Conservation (phyloP, 2,113 vertebrate species). For the Manacus vitellinus region DNA sequence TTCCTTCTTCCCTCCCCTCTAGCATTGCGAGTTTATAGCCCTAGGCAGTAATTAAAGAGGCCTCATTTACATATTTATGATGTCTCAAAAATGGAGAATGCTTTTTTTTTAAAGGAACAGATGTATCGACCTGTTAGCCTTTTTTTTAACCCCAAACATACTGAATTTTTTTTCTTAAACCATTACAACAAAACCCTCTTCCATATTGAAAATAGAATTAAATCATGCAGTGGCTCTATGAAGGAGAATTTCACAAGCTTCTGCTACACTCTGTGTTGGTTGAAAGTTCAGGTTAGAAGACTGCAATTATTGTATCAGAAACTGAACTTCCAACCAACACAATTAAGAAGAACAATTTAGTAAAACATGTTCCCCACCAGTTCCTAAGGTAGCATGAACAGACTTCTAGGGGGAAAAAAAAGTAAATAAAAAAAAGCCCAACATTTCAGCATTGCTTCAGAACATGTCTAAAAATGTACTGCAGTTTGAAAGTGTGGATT, state of each 20-base stretch:
- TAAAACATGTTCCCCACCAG: background rate
- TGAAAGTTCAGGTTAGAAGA: background rate
- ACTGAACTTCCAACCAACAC: background rate
- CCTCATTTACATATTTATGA: slow-evolving; percentile 64
- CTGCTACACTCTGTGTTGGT: background rate
- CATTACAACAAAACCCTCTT: background rate
- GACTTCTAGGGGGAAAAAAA: background rate
- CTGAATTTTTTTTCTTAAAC: background rate
- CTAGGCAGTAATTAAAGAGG: slow-evolving; percentile 56
- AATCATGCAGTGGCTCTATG: background rate
- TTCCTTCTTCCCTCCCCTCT: background rate
- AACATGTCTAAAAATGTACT: background rate
- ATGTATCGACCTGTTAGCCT: slow-evolving; percentile 19
- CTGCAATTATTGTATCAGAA: background rate
- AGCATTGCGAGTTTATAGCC: slow-evolving; percentile 26
- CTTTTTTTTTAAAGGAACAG: slow-evolving; percentile 35
- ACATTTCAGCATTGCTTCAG: background rate
- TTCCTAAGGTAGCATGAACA: background rate
- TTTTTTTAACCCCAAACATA: background rate
- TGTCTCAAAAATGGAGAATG: slow-evolving; percentile 29
- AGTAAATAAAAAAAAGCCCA: background rate
- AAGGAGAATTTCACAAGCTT: background rate
- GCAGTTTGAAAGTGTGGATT: background rate
- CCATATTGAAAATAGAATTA: background rate
- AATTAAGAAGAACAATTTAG: background rate